Base-by-base conservation (phyloP, 2,113 vertebrate genomes). In the Oreochromis aureus region DNA sequence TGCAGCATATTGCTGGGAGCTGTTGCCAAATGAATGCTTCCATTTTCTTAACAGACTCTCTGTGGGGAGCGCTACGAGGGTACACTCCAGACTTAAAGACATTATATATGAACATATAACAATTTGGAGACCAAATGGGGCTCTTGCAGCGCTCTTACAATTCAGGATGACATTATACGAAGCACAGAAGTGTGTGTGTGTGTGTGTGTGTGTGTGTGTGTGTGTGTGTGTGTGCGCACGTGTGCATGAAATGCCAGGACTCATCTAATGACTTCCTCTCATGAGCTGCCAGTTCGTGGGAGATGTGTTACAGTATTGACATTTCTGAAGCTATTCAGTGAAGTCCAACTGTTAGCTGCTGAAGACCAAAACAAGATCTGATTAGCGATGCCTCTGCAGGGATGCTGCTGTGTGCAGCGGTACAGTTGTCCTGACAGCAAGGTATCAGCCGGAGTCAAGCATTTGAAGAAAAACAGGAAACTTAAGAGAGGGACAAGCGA, bases 351-450 rank as follows among this genome's bases (percentile, higher is more conserved):
- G 71, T 76, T 84, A 46, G 90, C 88, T 85, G 82, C 39, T 80
- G 73, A 91, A 80, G 83, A 90, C 90, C 89, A 87, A 92, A 93
- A 90, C 82, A 82, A 90, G 81, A 80, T 71, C 88, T 89, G 91
- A 94, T 94, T 93, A 94, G 87, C 39, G 53, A 90, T 81, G 80
- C 78, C 91, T 85, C 88, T 81, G 88, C 76, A 39, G 92, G 90
- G 86, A 89, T 22, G 89, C 86, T 83, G 69, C 88, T 85, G 56
- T 66, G 80, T 91, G 66, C 92, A 86, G 89, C 81, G 30, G 80
- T 80, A 80, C 83, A 56, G 85, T 69, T 61, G 61, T 39, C 66
- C 84, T 90, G 92, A 93, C 84, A 89, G 89, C 78, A 46, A 89
- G 83, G 84, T 63, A 46, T 89, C 81, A 84, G 83, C 71, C 19